Conservation (phyloP, 2,888 invertebrate genomes). For the Eupithecia abbreviata region DNA sequence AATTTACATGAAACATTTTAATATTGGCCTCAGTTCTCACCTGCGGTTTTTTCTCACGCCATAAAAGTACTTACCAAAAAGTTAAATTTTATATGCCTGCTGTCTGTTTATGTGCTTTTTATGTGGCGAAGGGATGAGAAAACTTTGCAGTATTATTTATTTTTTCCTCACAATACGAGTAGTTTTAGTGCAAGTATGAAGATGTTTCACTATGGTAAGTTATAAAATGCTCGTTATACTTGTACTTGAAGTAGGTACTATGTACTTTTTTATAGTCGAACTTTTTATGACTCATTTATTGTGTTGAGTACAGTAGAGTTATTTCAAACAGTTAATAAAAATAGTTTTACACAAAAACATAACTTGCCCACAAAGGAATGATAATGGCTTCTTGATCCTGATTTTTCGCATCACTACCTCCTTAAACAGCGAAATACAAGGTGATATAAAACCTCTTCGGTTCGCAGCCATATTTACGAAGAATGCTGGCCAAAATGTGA, state of each 20-base stretch:
- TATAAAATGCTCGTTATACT: background rate
- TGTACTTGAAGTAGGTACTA: background rate
- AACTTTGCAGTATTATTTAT: background rate
- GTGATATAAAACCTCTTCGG: slow-evolving; percentile 58
- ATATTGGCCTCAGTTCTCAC: slow-evolving; percentile 71
- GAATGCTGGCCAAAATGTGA: slow-evolving; percentile 56
- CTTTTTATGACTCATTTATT: background rate
- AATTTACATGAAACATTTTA: slow-evolving; percentile 84
- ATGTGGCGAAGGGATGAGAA: slow-evolving; percentile 40
- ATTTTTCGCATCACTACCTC: slow-evolving; percentile 50
- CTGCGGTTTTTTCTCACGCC: slow-evolving; percentile 81
- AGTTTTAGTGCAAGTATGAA: background rate
- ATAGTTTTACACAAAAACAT: background rate
- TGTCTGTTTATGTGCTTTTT: slow-evolving; percentile 58
- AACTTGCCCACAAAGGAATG: background rate
- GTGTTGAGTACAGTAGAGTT: background rate
- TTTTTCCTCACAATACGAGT: background rate
- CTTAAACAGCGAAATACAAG: slow-evolving; percentile 52
- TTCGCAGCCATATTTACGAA: slow-evolving; percentile 51
- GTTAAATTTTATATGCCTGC: slow-evolving; percentile 62
- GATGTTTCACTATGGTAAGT: background rate
- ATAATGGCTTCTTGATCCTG: slow-evolving; percentile 24
- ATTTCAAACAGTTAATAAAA: background rate
- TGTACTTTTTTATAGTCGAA: background rate
- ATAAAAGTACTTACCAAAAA: slow-evolving; percentile 63